These are phyloP conservation scores for Molanna angustata DNA, from an alignment of 2,888 invertebrate genomes.

Conservation along the genomic window DNA sequence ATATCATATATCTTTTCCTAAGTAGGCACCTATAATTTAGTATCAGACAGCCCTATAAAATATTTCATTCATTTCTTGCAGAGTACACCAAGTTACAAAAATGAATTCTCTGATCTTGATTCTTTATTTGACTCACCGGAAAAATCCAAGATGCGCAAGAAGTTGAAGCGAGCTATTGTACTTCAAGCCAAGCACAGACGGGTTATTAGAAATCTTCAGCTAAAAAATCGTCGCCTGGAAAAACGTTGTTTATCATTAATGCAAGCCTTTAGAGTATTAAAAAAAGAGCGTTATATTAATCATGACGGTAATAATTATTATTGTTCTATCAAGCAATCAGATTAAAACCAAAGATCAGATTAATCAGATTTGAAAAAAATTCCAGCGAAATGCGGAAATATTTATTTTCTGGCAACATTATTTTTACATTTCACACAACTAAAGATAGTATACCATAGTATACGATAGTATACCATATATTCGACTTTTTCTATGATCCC, in stretches of 20 bases:
- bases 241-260: not conserved
- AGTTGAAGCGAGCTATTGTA: not conserved
- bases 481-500: no score
- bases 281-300: conserved; percentile 3
- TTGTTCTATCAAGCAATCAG: no score
- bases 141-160: conserved; percentile 5
- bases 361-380: no score
- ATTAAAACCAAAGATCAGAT: no score
- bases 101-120: conserved; percentile 3
- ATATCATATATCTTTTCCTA: no score
- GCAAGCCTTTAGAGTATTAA: conserved; percentile 2
- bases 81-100: conserved; percentile 1
- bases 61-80: conserved; percentile 2
- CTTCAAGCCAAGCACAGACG: conserved; percentile 5
- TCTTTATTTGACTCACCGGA: conserved; percentile 1
- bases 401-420: no score
- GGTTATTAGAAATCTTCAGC: not conserved
- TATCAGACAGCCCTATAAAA: conserved; percentile 4
- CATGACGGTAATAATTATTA: no score
- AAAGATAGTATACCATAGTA: no score
- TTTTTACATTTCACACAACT: no score
- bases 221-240: conserved; percentile 1
- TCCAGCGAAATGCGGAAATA: no score
- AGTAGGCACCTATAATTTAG: no score
- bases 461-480: no score